Evolutionary conservation across 2,888 invertebrate genomes (phyloP), one percentile per base, ranked within the genome.

Genomic region (Callyntrura guangdongensis): DNA sequence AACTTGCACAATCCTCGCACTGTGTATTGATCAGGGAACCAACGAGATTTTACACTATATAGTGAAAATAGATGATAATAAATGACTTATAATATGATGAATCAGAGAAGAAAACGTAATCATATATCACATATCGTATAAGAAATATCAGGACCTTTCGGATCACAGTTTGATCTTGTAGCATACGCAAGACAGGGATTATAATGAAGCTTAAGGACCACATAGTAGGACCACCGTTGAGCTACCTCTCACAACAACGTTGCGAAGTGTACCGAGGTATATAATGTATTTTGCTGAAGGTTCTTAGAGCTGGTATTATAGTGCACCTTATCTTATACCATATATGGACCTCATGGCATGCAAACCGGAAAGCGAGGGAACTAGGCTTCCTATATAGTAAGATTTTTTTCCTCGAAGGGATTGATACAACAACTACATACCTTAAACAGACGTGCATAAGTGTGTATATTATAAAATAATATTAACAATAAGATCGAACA

Each of bases 211-310:
- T 69, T 86, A 72, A 83, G 77, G 89, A 84, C 89, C 89, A 89
- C 89, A 89, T 89, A 74, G 61, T 22, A 89, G 84, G 89, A 89
- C 89, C 89, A 89, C 89, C 89, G 79, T 89, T 84, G 89, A 84
- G 89, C 49, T 22, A 61, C 56, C 47, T 74, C 82, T 88, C 88
- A 83, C 59, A 88, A 83, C 83, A 74, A 17, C 22, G 22, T 64
- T 25, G 11, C 25, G 11, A 22, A 22, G n/a, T 72, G 61, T n/a
- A 77, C 1, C 53, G 20, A 49, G 20, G 47, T 69, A 12, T 72
- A 53, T 17, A 53, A 47, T 17, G 8, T 36, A 17, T 49, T 81
- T 82, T 61, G 61, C 72, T 83, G 45, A 72, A 74, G 88, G 88
- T 83, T 83, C 82, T 88, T 81, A 20, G 49, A 56, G n/a, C 4